Evolutionary conservation across 2,888 invertebrate genomes (phyloP), one percentile per base, ranked within the genome.

Genomic region (Shargacucullia verbasci): DNA sequence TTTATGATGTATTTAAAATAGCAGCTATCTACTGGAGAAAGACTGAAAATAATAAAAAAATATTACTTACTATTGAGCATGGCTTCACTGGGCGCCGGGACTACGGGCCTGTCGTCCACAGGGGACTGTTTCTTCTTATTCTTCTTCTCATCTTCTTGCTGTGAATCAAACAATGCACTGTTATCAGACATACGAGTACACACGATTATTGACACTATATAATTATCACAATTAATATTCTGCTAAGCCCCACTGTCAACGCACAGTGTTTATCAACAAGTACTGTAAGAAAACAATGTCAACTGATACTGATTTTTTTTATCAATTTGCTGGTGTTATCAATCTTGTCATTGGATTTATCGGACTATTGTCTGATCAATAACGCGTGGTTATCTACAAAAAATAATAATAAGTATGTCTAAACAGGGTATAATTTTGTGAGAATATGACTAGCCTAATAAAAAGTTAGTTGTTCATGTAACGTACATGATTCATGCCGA

Each of bases 11-110:
- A 20, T 20, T 20, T 20, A 20, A 20, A 20, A n/a, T n/a, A n/a
- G n/a, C n/a, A n/a, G n/a, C n/a, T n/a, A n/a, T n/a, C n/a, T n/a
- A n/a, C n/a, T n/a, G n/a, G n/a, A n/a, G n/a, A n/a, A n/a, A n/a
- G n/a, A n/a, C n/a, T n/a, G n/a, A 37, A 12, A 13, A 10, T 10
- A 4, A 10, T 9, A 10, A 9, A 14, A 41, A 41, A 29, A 2
- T 34, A n/a, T n/a, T n/a, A 76, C 93, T 92, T 72, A 94, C 94
- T 94, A 75, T 94, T 93, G 73, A 94, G 93, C 89, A 94, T 94
- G 40, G 94, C 93, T 81, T 94, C 94, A 63, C 94, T 94, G 39
- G 94, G 94, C 53, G 93, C 90, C 0, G 94, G 94, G 20, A 94
- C 94, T 37, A 82, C 71, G 2, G 93, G 93, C 62, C 94, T 82